Percentiles rank a stretch among this genome's conserved stretches.
Conservation (phyloP, 2,113 vertebrate genomes). For the Nettapus auritus region DNA sequence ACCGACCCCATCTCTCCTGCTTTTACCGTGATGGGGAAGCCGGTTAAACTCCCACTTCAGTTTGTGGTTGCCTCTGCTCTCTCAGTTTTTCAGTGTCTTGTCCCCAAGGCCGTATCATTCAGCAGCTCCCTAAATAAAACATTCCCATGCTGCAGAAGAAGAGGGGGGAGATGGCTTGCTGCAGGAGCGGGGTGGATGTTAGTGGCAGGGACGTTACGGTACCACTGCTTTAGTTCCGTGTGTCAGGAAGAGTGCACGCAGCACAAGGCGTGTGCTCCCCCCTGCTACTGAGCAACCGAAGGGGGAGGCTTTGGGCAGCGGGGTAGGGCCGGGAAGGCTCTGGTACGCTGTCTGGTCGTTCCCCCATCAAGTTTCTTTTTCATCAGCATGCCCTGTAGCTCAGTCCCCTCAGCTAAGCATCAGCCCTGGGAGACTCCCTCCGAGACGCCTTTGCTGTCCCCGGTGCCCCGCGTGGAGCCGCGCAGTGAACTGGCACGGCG, state of each 20-base stretch:
- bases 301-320: accelerated
- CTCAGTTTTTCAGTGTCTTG: neutral
- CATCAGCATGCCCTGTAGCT: neutral
- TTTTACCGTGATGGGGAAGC: neutral
- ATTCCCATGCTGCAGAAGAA: neutral
- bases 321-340: neutral
- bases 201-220: neutral
- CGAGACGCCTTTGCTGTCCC: neutral
- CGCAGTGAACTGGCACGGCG: neutral
- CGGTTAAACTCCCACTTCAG: neutral
- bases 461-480: neutral
- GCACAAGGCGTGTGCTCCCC: neutral
- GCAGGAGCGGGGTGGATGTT: neutral
- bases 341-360: neutral
- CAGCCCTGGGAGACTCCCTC: accelerated
- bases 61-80: neutral
- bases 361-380: neutral
- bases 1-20: neutral
- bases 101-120: neutral
- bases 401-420: neutral
- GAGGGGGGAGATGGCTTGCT: neutral
- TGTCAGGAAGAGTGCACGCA: neutral
- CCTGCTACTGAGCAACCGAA: neutral
- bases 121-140: neutral
- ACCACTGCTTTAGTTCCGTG: neutral